A percentile compares a stretch with the other conserved stretches of the same genome.
phyloP scores from a whole-genome alignment of 2,888 invertebrate genomes.

The Beris chalybata region DNA sequence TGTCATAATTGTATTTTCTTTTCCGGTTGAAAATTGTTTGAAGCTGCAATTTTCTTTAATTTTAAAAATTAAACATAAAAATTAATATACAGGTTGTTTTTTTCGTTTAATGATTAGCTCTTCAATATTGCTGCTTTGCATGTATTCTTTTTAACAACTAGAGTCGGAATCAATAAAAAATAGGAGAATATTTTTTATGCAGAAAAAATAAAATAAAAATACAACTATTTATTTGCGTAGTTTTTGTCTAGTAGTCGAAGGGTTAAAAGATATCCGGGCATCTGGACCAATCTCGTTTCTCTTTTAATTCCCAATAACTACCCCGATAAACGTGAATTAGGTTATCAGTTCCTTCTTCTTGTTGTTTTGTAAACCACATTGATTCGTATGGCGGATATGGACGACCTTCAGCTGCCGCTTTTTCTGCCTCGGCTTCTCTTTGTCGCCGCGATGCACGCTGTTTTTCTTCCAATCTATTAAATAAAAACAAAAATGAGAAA shows the following conservation, averaged over 20 bases:
- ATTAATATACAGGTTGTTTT: no score
- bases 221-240: constrained; percentile 11
- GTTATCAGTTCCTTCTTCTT: constrained; percentile 68
- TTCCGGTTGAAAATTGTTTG: no score
- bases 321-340: constrained; percentile 81
- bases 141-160: constrained; percentile 10
- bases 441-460: constrained; percentile 79
- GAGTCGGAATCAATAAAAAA: constrained; percentile 25
- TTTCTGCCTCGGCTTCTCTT: constrained; percentile 79
- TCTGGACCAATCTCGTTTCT: constrained; percentile 79
- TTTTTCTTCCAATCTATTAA: constrained; percentile 83
- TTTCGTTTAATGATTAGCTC: not conserved
- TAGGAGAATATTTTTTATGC: constrained; percentile 4
- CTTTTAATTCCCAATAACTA: constrained; percentile 93
- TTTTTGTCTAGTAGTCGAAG: no score
- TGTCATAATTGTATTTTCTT: constrained; percentile 10
- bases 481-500: not conserved
- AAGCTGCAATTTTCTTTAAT: no score
- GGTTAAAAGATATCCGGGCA: constrained; percentile 82
- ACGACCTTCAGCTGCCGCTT: constrained; percentile 63
- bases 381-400: constrained; percentile 78
- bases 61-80: no score
- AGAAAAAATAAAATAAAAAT: constrained; percentile 18
- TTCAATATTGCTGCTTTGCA: not conserved
- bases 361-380: constrained; percentile 85